phyloP scores from a whole-genome alignment of 2,113 vertebrate genomes.

The Hemibagrus wyckioides region DNA sequence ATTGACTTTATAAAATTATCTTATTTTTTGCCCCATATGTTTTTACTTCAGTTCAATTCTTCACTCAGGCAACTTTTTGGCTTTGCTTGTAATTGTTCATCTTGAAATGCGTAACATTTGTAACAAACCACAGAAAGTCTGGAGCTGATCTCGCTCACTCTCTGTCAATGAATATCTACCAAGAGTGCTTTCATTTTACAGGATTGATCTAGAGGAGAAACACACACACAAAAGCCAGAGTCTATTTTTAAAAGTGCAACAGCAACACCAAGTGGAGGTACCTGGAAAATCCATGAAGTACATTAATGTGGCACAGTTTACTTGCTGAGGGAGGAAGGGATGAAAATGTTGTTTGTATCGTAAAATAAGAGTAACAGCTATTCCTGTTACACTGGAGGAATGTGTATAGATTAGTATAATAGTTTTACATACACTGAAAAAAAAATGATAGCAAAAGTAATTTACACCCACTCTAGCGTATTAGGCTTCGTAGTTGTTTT shows the following conservation, averaged over 20 bases:
- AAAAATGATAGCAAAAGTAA: background rate
- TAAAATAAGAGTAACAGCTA: background rate
- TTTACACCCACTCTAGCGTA: background rate
- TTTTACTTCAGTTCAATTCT: background rate
- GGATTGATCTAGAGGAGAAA: background rate
- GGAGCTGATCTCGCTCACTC: background rate
- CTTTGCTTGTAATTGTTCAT: background rate
- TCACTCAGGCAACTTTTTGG: background rate
- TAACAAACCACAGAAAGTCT: background rate
- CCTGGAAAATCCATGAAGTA: background rate
- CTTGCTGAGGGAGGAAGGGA: background rate
- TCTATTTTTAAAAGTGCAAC: slow-evolving; percentile 13
- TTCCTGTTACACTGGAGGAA: background rate
- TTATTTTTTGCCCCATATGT: background rate
- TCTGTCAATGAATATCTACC: background rate
- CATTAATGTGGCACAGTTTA: background rate
- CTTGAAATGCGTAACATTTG: background rate
- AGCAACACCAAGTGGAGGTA: slow-evolving; percentile 7
- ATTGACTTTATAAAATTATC: background rate
- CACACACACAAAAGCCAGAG: background rate
- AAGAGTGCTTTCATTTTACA: background rate
- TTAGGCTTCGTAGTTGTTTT: background rate
- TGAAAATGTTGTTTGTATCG: background rate
- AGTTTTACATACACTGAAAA: background rate
- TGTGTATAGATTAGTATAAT: background rate